Conservation (phyloP, 2,888 invertebrate species). For the Heterodera filipjevi region DNA sequence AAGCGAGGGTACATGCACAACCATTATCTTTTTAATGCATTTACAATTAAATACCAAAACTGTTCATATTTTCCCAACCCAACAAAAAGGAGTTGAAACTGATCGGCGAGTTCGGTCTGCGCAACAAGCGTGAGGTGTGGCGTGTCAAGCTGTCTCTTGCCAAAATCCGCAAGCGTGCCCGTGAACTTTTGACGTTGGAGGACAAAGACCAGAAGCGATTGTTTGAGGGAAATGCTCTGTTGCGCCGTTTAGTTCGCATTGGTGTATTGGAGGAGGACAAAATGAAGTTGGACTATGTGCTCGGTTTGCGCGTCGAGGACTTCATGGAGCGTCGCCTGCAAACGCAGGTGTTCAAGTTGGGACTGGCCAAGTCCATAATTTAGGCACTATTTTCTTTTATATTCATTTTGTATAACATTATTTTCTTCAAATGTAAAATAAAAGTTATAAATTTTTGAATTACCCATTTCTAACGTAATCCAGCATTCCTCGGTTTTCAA, state of each 20-base stretch:
- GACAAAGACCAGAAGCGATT: constrained; percentile 96
- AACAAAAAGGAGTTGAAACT: constrained; percentile 84
- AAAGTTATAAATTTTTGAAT: no score
- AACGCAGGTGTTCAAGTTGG: constrained; percentile 96
- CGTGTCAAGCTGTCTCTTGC: constrained; percentile 96
- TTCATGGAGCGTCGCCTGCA: constrained; percentile 98
- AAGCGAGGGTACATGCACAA: no score
- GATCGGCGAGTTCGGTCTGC: constrained; percentile 97
- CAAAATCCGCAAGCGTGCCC: constrained; percentile 97
- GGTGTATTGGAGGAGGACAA: constrained; percentile 95
- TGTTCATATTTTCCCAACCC: no score
- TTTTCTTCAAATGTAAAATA: no score
- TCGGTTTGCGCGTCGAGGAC: constrained; percentile 97
- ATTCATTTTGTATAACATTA: no score
- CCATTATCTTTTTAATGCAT: no score
- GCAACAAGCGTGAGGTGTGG: constrained; percentile 99
- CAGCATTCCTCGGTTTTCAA: no score
- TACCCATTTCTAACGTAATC: no score
- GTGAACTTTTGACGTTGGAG: constrained; percentile 95
- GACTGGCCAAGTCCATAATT: constrained; percentile 96
- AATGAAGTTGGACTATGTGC: constrained; percentile 99
- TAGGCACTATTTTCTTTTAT: no score
- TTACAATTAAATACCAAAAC: no score
- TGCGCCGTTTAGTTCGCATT: constrained; percentile 94
- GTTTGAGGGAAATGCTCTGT: constrained; percentile 97